These are phyloP conservation scores for Temnopleurus reevesii DNA, from an alignment of 53 echinoderm and acorn worm genomes.

Conservation along the genomic window DNA sequence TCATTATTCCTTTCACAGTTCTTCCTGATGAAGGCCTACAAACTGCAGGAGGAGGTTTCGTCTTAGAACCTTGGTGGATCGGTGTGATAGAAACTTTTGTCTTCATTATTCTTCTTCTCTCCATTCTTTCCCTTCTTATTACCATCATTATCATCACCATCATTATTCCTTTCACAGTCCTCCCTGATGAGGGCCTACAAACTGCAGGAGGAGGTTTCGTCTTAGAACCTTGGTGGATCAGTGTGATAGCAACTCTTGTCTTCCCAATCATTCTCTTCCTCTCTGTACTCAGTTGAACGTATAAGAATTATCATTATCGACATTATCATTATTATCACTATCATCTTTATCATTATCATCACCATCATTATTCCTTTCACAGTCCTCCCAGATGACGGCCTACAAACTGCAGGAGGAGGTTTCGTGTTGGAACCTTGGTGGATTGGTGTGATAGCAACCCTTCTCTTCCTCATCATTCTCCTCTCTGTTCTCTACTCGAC, in stretches of 20 bases:
- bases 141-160: no score
- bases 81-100: no score
- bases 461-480: constrained; percentile 73
- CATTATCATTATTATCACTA: no score
- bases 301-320: no score
- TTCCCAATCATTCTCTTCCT: constrained; percentile 80
- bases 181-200: constrained; percentile 56
- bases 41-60: no score
- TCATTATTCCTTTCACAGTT: no score
- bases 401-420: background rate
- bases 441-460: constrained; percentile 83
- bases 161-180: background rate
- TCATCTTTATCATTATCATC: no score
- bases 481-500: constrained; percentile 73
- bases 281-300: constrained; percentile 72
- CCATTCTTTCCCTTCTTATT: no score
- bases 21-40: no score
- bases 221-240: constrained; percentile 94
- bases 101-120: no score
- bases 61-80: no score
- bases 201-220: constrained; percentile 9
- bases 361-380: background rate
- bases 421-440: constrained; percentile 85
- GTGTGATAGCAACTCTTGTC: constrained; percentile 74
- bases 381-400: constrained; percentile 60